A percentile compares a stretch with the other conserved stretches of the same genome.
Evolutionary conservation across 1,140 invertebrate genomes (phyloP).

Genomic region (Calycopis cecrops): DNA sequence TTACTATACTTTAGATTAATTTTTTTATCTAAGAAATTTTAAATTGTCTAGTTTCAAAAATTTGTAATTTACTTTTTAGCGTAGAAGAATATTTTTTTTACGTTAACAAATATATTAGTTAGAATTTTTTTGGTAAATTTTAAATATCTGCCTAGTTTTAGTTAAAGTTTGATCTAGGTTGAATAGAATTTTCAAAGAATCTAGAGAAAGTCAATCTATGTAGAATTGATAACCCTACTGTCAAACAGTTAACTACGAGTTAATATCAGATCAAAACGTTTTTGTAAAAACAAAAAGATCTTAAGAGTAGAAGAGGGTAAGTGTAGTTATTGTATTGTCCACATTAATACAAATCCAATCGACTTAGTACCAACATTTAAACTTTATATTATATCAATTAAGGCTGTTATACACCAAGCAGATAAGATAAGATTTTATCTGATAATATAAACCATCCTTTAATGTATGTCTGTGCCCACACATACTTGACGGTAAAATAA

Average conservation of each 20-base stretch:
- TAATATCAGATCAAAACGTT: conserved; percentile 1
- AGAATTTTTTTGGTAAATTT: conserved; percentile 14
- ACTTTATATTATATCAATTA: no score
- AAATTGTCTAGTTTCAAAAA: conserved; percentile 57
- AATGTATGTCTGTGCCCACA: no score
- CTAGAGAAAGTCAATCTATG: conserved; percentile 58
- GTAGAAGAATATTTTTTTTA: conserved; percentile 71
- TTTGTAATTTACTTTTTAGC: conserved; percentile 59
- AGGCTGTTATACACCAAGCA: no score
- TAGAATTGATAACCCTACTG: conserved; percentile 45
- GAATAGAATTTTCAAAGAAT: conserved; percentile 38
- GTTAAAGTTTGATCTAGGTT: conserved; percentile 48
- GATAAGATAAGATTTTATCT: no score
- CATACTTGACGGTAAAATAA: no score
- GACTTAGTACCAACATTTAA: no score
- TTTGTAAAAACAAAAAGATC: conserved; percentile 1
- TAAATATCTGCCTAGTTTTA: conserved; percentile 38
- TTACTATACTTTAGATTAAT: conserved; percentile 46
- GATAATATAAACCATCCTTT: no score
- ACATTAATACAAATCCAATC: no score
- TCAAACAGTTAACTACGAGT: conserved; percentile 25
- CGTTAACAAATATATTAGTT: conserved; percentile 54
- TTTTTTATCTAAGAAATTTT: conserved; percentile 60
- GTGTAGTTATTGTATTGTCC: no score
- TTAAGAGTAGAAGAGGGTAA: no score